These are phyloP conservation scores for Aptenodytes forsteri DNA, from an alignment of 2,113 vertebrate species.

Conservation along the genomic window DNA sequence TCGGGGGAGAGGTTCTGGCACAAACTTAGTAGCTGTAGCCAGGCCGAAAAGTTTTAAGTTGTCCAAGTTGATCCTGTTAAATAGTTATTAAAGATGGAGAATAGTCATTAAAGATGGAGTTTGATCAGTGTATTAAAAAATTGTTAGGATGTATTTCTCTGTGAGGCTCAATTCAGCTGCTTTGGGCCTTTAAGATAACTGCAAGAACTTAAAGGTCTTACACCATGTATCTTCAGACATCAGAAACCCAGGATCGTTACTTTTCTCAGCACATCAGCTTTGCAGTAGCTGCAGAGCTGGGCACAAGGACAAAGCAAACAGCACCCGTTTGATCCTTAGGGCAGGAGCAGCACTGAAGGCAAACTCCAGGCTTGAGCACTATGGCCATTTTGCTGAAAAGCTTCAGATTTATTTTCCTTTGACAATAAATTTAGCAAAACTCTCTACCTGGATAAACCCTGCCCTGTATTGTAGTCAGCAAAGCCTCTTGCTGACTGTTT, in stretches of 20 bases:
- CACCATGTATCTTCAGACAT: neutral
- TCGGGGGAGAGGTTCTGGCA: neutral
- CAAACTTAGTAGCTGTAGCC: neutral
- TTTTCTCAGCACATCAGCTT: neutral
- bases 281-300: neutral
- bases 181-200: neutral
- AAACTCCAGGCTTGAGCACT: neutral
- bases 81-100: neutral
- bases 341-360: neutral
- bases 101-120: neutral
- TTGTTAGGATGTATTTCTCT: neutral
- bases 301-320: neutral
- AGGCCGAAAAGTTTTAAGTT: neutral
- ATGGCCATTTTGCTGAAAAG: neutral
- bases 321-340: neutral
- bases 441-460: neutral
- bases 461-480: neutral
- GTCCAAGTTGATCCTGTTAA: neutral
- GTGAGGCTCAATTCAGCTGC: neutral
- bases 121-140: neutral
- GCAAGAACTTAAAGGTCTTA: neutral
- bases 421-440: neutral
- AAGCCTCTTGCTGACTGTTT: neutral
- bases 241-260: neutral
- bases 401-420: neutral